Conservation (phyloP, 1,140 invertebrate species). For the Anthonomus grandis region DNA sequence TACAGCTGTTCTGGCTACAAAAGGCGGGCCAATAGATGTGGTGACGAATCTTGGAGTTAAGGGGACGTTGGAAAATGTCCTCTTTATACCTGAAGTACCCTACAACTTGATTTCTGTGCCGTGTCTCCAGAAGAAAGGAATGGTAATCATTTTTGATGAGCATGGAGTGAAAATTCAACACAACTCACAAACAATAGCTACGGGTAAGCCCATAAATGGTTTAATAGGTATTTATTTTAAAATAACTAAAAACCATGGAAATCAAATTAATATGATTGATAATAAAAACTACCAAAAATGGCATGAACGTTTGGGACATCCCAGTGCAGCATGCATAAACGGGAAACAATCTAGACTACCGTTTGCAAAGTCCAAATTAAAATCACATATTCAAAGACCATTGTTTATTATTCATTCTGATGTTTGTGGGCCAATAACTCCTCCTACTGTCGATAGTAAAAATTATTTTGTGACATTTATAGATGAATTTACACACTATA, state of each 20-base stretch:
- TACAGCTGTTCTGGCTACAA: background rate
- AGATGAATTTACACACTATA: conserved; percentile 46
- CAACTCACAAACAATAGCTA: background rate
- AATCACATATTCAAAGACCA: conserved; percentile 44
- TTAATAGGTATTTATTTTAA: background rate
- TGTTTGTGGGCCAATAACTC: conserved; percentile 50
- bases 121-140: background rate
- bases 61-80: conserved; percentile 5
- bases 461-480: conserved; percentile 47
- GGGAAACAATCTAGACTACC: conserved; percentile 49
- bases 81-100: background rate
- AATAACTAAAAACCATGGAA: background rate
- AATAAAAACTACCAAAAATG: conserved; percentile 13
- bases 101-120: background rate
- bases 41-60: background rate
- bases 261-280: too few relatives aligned
- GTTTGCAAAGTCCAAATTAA: conserved; percentile 45
- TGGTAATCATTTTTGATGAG: conserved; percentile 1
- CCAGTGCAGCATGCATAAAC: conserved; percentile 44
- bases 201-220: background rate
- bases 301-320: conserved; percentile 26
- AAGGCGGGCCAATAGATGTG: background rate
- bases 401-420: conserved; percentile 49
- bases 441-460: conserved; percentile 40
- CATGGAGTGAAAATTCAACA: background rate